Evolutionary conservation across 1,140 invertebrate species (phyloP).

Genomic region (Metaphire vulgaris): DNA sequence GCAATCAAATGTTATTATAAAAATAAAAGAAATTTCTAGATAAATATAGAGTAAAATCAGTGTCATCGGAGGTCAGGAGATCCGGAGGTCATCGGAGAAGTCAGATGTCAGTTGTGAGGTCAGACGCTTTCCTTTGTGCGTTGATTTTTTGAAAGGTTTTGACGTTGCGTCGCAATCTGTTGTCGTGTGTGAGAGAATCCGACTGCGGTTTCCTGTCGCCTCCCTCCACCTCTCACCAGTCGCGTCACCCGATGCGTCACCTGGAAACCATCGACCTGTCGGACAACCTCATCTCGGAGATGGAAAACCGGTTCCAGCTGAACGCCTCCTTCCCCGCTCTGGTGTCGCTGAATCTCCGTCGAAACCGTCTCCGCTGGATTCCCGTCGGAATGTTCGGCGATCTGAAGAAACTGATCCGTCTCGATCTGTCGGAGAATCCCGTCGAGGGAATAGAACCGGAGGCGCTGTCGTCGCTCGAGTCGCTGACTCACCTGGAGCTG

Average conservation of each 20-base stretch:
- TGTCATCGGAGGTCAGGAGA: no score
- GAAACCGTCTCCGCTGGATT: not conserved
- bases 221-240: no score
- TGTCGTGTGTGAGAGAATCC: not conserved
- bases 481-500: not conserved
- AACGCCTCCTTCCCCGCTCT: not conserved
- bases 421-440: not conserved
- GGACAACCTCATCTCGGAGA: not conserved
- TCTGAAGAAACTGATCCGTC: not conserved
- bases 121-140: no score
- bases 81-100: no score
- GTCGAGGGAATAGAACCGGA: not conserved
- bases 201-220: not conserved
- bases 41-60: no score
- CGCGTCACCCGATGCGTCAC: not conserved
- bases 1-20: no score
- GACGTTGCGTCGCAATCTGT: not conserved
- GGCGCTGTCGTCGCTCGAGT: not conserved
- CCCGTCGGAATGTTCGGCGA: not conserved
- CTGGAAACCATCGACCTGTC: not conserved
- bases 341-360: not conserved
- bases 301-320: not conserved
- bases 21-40: no score
- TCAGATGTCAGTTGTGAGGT: no score
- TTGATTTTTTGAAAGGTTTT: not conserved